Evolutionary conservation across 2,888 invertebrate species (phyloP).

Genomic region (Eristalinus sepulchralis): DNA sequence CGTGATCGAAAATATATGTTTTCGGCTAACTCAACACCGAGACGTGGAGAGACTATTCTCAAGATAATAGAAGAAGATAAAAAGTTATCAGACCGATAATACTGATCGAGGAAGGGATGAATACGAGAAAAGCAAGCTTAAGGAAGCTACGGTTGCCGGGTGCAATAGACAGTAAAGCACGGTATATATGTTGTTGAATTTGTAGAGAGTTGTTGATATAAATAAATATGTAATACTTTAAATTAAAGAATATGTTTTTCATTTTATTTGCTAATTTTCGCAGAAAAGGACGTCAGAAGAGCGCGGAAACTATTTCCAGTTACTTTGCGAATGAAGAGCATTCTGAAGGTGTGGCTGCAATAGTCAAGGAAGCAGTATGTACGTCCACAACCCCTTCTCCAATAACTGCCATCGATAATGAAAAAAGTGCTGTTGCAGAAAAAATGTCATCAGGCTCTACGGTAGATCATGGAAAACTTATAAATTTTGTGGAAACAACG

Average conservation of each 20-base stretch:
- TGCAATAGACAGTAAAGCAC: conserved; percentile 55
- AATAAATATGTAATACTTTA: conserved; percentile 26
- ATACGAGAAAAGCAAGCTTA: conserved; percentile 76
- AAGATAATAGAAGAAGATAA: conserved; percentile 75
- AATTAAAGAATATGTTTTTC: background rate
- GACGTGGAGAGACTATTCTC: conserved; percentile 73
- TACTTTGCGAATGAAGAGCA: conserved; percentile 71
- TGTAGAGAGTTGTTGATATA: conserved; percentile 69
- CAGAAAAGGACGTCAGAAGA: conserved; percentile 73
- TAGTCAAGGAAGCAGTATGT: background rate
- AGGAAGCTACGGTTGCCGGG: conserved; percentile 76
- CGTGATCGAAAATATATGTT: conserved; percentile 75
- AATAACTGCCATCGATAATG: background rate
- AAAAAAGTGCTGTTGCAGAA: background rate
- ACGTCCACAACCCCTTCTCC: background rate
- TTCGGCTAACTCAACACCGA: conserved; percentile 73
- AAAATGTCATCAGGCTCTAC: background rate
- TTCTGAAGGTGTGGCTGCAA: background rate
- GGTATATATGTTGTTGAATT: conserved; percentile 73
- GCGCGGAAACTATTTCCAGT: conserved; percentile 72
- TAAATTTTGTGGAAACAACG: background rate
- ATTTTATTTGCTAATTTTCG: conserved; percentile 43
- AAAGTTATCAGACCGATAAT: conserved; percentile 57
- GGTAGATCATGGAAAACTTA: background rate
- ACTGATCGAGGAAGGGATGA: conserved; percentile 73